phyloP scores from a whole-genome alignment of 2,113 vertebrate genomes.

The Eulemur macaco region DNA sequence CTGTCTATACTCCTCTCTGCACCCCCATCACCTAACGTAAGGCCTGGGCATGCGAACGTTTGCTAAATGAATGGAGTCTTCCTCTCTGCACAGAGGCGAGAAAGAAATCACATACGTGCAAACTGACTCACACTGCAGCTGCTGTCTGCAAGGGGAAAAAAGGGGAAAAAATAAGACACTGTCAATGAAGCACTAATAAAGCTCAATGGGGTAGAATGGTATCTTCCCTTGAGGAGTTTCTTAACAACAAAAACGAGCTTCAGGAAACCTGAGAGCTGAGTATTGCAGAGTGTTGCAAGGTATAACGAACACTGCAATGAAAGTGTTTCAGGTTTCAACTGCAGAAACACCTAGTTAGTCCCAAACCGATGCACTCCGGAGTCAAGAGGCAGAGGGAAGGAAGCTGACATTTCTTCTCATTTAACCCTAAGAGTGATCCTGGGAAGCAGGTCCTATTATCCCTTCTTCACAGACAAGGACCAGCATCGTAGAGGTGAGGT shows the following conservation, averaged over 20 bases:
- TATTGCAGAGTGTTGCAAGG: not conserved
- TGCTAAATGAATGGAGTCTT: constrained; percentile 32
- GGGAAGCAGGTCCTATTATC: not conserved
- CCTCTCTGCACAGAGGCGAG: not conserved
- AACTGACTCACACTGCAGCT: constrained; percentile 26
- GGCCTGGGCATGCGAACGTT: not conserved
- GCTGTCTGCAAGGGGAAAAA: not conserved
- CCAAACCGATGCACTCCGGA: not conserved
- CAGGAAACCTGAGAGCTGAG: not conserved
- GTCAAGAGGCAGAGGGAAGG: not conserved
- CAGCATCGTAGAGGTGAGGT: not conserved
- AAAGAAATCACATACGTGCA: not conserved
- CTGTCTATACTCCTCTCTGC: not conserved
- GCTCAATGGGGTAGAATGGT: constrained; percentile 1
- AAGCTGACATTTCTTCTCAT: not conserved
- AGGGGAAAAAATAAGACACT: not conserved
- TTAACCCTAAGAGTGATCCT: not conserved
- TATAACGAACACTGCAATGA: not conserved
- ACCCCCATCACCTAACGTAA: not conserved
- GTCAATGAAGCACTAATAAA: not conserved
- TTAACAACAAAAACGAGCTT: not conserved
- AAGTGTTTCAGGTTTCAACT: not conserved
- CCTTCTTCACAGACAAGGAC: not conserved
- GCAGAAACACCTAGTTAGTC: not conserved
- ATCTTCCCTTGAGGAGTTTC: constrained; percentile 9